Evolutionary conservation across 2,113 vertebrate species (phyloP), one percentile per base, ranked within the genome.

Genomic region (Heterotilapia buettikoferi): DNA sequence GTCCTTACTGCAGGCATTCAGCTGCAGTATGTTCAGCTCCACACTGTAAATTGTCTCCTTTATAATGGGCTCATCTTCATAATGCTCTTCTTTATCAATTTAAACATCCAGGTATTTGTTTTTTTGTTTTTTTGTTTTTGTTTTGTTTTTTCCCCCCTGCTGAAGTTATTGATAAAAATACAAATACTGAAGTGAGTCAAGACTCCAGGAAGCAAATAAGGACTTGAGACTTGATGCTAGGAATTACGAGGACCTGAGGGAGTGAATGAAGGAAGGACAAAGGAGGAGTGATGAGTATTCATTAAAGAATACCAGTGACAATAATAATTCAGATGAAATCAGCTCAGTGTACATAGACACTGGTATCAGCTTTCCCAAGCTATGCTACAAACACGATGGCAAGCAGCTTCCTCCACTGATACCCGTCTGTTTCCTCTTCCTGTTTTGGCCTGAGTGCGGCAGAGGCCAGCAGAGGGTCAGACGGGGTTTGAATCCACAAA

Each of bases 341-440:
- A 11, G 6, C 73, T 52, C 16, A 19, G 24, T 31, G 26, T n/a
- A 9, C 5, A 9, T n/a, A 63, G 40, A 84, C 38, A 19, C 29
- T 13, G 26, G 66, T 9, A 11, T 63, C 54, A 24, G 5, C 31
- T 68, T n/a, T 4, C n/a, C 19, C 7, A n/a, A 7, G 68, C 63
- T 52, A 6, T 12, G 8, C 68, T 71, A 4, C 10, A 50, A 85
- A 29, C 86, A 19, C 4, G 33, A 31, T 43, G 89, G 87, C 71
- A 18, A 54, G 78, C 6, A 14, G 85, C 92, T 95, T 94, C 94
- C 94, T 92, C 83, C 80, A 9, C 86, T 86, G 92, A 94, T 94
- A 87, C 87, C 93, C 81, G 86, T 86, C 93, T 93, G 93, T 92
- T 96, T 96, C 94, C 95, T 94, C 86, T 96, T 96, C 94, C 94